phyloP scores from a whole-genome alignment of 2,888 invertebrate species.

The Drosophila pegasa region DNA sequence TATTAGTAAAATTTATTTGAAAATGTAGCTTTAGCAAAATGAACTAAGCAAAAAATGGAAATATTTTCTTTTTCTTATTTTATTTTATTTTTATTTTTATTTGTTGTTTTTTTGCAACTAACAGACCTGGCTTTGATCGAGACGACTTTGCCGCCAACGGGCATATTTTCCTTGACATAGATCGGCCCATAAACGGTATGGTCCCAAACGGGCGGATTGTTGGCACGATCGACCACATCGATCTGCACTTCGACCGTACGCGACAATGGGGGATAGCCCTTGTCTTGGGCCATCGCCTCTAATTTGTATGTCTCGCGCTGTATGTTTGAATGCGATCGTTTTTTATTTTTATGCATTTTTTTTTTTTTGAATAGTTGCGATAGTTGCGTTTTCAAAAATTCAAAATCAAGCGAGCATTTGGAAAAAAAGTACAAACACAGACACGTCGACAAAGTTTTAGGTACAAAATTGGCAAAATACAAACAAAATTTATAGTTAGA shows the following conservation, averaged over 20 bases:
- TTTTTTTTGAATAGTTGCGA: constrained; percentile 27
- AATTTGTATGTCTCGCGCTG: constrained; percentile 99
- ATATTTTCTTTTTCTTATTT: neutral
- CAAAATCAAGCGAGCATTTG: constrained; percentile 69
- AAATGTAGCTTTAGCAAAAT: constrained; percentile 39
- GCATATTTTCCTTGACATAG: constrained; percentile 98
- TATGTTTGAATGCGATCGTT: constrained; percentile 58
- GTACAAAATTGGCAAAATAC: constrained; percentile 71
- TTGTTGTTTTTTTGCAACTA: constrained; percentile 46
- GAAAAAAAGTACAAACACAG: constrained; percentile 54
- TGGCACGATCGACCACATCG: constrained; percentile 98
- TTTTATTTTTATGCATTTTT: no score
- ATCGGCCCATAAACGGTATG: constrained; percentile 98
- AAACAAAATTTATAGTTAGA: constrained; percentile 51
- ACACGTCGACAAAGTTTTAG: constrained; percentile 52
- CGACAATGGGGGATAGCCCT: constrained; percentile 97
- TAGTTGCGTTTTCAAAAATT: constrained; percentile 49
- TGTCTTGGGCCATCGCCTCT: constrained; percentile 99
- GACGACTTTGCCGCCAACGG: constrained; percentile 98
- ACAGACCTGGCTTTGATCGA: constrained; percentile 99
- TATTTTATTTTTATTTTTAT: constrained; percentile 8
- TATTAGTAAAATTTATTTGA: constrained; percentile 16
- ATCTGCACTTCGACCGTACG: constrained; percentile 99
- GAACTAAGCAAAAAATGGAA: constrained; percentile 64
- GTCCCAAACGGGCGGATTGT: constrained; percentile 99